phyloP scores from a whole-genome alignment of 1,140 invertebrate genomes.

The Diuraphis noxia region DNA sequence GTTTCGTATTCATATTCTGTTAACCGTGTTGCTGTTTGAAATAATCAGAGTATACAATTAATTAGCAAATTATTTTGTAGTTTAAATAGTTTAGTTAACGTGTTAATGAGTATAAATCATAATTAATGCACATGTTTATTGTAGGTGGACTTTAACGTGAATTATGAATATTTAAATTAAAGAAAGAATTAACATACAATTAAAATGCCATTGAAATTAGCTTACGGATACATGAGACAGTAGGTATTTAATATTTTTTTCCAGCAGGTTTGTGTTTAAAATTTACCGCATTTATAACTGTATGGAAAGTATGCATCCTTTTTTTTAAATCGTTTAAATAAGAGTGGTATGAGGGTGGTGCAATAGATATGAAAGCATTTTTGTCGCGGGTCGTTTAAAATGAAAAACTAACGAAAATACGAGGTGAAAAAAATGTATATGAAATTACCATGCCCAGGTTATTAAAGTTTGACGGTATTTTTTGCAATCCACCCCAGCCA shows the following conservation, averaged over 20 bases:
- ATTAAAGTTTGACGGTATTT: slow-evolving; percentile 38
- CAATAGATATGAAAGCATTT: slow-evolving; percentile 16
- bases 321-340: slow-evolving; percentile 28
- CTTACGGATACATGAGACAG: neutral
- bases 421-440: slow-evolving; percentile 35
- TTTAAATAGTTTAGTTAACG: neutral
- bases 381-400: slow-evolving; percentile 45
- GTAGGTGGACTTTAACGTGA: neutral
- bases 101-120: neutral
- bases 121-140: neutral
- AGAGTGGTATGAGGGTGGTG: neutral
- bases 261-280: neutral
- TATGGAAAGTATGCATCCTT: neutral
- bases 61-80: neutral
- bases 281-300: slow-evolving; percentile 27
- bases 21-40: neutral
- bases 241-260: neutral
- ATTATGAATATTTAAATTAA: neutral
- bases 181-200: slow-evolving; percentile 1
- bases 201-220: neutral
- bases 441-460: slow-evolving; percentile 23
- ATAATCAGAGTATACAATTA: neutral
- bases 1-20: neutral
- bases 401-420: slow-evolving; percentile 39
- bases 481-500: neutral